A percentile compares a stretch with the other conserved stretches of the same genome.
phyloP scores from a whole-genome alignment of 2,888 invertebrate species.

The Gastrophysa polygoni region DNA sequence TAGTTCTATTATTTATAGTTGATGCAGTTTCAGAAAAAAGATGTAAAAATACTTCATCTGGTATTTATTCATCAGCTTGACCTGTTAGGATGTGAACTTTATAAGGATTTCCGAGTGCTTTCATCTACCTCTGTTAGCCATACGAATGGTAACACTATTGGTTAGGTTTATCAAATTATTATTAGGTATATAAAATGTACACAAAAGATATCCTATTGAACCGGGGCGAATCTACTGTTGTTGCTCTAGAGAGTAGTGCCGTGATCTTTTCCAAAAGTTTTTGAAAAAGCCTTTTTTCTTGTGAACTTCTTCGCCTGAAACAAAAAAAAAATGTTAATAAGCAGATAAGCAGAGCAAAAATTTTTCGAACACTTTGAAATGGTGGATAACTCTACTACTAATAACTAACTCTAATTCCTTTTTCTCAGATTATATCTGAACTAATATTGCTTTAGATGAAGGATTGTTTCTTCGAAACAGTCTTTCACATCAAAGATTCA shows the following conservation, averaged over 20 bases:
- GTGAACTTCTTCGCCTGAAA: slow-evolving; percentile 73
- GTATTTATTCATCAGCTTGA: background rate
- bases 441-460: no score
- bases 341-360: no score
- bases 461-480: no score
- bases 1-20: no score
- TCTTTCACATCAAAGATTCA: no score
- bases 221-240: slow-evolving; percentile 62
- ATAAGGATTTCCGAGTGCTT: slow-evolving; percentile 41
- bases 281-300: slow-evolving; percentile 90
- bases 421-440: no score
- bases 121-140: slow-evolving; percentile 40
- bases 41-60: background rate
- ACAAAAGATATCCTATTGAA: slow-evolving; percentile 44
- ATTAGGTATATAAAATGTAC: slow-evolving; percentile 49
- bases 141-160: slow-evolving; percentile 48
- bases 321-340: no score
- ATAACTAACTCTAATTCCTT: no score
- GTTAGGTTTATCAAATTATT: slow-evolving; percentile 46
- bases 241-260: slow-evolving; percentile 86
- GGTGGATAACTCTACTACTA: no score
- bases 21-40: no score
- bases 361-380: no score
- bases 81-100: slow-evolving; percentile 11
- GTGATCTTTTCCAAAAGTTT: slow-evolving; percentile 86